Base-by-base conservation (phyloP, 2,888 invertebrate species). In the Microctonus brassicae region DNA sequence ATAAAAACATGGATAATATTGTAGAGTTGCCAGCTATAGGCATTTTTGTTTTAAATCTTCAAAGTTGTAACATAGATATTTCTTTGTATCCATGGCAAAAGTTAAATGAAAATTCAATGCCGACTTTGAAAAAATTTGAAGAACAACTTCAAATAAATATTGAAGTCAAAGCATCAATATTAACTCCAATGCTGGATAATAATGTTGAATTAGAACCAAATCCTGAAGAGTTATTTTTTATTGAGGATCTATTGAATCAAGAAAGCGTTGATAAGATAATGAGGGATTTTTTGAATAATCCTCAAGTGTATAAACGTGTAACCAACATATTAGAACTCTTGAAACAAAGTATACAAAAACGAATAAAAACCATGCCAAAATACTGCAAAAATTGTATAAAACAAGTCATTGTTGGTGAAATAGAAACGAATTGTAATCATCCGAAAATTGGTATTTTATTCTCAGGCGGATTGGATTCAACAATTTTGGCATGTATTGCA, bases 401-500 rank as follows among this genome's bases (percentile, higher is more conserved):
- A 74, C 36, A 71, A 33, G 17, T 65, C 55, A 53, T 79, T 29
- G 69, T 53, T 0, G 70, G 69, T 6, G 47, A 76, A 78, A 81
- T 11, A 6, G 20, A 67, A 53, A 69, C 77, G 13, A 39, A 61
- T 11, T 90, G 90, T 74, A 73, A 75, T 58, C 90, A 90, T 79
- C 77, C 88, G 6, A 92, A 93, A 83, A 89, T 95, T 36, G 95
- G 94, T 55, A 89, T 99, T 70, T 89, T 98, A 77, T 99, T 98
- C 89, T 99, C 99, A 75, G 99, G 99, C 52, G 98, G 98, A 17
- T 90, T 99, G 47, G 99, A 99, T 88, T 98, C 98, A 73, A 93
- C 97, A n/a, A 91, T 98, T 78, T 88, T 99, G 77, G 95, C 98
- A 33, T 89, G 93, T 60, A 83, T 98, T 60, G 93, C 94, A 7